These are phyloP conservation scores for Sylvilagus floridanus DNA, from an alignment of 2,797 vertebrate genomes.

Conservation along the genomic window DNA sequence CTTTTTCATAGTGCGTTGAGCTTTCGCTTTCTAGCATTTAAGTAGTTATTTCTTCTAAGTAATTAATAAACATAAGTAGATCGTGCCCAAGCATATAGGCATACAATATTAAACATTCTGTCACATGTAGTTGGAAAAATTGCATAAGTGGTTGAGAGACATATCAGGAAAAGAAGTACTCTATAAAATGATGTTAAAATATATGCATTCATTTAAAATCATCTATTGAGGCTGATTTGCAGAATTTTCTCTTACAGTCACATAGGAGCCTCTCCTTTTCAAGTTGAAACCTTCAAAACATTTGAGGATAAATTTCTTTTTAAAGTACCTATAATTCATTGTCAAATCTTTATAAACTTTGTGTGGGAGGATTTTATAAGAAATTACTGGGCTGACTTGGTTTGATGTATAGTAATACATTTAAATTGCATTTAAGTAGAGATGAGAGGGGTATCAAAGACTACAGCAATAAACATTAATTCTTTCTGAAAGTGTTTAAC, in stretches of 20 bases:
- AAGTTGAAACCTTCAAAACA: slow-evolving; percentile 80
- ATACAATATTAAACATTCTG: slow-evolving; percentile 42
- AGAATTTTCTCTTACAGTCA: not conserved
- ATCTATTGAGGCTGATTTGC: not conserved
- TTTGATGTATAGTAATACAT: slow-evolving; percentile 87
- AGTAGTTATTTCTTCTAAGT: not conserved
- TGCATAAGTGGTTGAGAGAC: not conserved
- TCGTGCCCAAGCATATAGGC: not conserved
- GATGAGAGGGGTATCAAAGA: slow-evolving; percentile 83
- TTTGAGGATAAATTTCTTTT: slow-evolving; percentile 84
- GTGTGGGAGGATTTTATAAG: slow-evolving; percentile 82
- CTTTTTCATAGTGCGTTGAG: not conserved
- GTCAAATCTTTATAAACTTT: slow-evolving; percentile 68
- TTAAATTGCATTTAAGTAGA: slow-evolving; percentile 88
- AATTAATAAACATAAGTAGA: slow-evolving; percentile 40
- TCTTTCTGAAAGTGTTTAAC: slow-evolving; percentile 84
- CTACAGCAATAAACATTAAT: slow-evolving; percentile 85
- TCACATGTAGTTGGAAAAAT: not conserved
- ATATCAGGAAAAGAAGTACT: not conserved
- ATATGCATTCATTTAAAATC: slow-evolving; percentile 55
- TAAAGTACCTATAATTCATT: slow-evolving; percentile 77
- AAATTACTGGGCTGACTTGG: slow-evolving; percentile 83
- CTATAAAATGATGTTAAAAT: slow-evolving; percentile 15
- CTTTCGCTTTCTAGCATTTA: not conserved
- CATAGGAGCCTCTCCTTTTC: not conserved